Conservation (phyloP, 2,113 vertebrate species). For the Suricata suricatta region DNA sequence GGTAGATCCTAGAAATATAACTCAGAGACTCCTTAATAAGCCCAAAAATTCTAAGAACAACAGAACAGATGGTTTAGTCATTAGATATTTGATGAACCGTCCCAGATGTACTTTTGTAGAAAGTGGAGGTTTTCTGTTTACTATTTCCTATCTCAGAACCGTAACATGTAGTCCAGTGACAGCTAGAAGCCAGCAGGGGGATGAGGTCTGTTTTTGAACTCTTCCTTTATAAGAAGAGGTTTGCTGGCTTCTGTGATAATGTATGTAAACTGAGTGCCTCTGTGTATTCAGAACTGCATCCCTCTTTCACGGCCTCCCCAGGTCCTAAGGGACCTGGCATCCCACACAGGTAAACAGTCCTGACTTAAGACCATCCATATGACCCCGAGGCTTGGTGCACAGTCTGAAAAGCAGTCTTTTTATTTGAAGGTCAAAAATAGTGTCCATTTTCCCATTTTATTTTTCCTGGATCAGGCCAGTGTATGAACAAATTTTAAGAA, state of each 20-base stretch:
- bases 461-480: constrained; percentile 71
- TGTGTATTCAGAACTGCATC: neutral
- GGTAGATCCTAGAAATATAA: constrained; percentile 11
- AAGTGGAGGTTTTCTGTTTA: neutral
- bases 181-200: neutral
- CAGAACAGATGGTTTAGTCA: neutral
- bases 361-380: neutral
- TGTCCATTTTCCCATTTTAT: constrained; percentile 79
- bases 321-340: neutral
- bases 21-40: neutral
- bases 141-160: neutral
- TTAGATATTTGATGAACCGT: neutral
- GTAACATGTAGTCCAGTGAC: neutral
- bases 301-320: constrained; percentile 4
- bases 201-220: neutral
- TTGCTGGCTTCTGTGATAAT: neutral
- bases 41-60: neutral
- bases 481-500: constrained; percentile 70
- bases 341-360: neutral
- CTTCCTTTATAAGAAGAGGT: neutral
- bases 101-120: neutral
- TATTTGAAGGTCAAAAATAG: constrained; percentile 73
- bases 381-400: constrained; percentile 42
- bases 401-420: constrained; percentile 69
- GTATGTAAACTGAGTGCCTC: neutral